A percentile compares a stretch with the other conserved stretches of the same genome.
phyloP scores from a whole-genome alignment of 2,888 invertebrate genomes.

The Pterostichus madidus region DNA sequence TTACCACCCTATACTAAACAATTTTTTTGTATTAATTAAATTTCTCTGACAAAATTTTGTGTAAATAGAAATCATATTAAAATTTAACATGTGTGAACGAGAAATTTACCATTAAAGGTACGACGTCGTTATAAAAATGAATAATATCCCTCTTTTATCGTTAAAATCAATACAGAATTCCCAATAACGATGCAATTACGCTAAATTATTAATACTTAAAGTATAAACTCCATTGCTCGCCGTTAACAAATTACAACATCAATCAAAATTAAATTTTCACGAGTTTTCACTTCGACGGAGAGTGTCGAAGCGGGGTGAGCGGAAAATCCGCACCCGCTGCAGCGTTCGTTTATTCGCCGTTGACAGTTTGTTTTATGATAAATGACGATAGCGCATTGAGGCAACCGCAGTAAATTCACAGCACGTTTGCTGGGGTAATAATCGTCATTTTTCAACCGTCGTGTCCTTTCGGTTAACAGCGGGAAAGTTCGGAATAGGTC shows the following conservation, averaged over 20 bases:
- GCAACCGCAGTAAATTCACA: conserved; percentile 61
- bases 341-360: conserved; percentile 16
- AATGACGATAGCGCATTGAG: conserved; percentile 44
- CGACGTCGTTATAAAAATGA: too few species aligned
- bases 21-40: too few species aligned
- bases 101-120: too few species aligned
- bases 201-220: conserved; percentile 51
- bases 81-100: too few species aligned
- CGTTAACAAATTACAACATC: conserved; percentile 55
- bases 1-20: too few species aligned
- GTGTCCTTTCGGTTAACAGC: conserved; percentile 56
- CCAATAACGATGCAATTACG: conserved; percentile 18
- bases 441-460: conserved; percentile 63
- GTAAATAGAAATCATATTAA: too few species aligned
- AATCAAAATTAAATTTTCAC: conserved; percentile 58
- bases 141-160: too few species aligned
- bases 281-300: conserved; percentile 18
- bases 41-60: too few species aligned
- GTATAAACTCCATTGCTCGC: conserved; percentile 29
- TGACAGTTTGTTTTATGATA: conserved; percentile 57
- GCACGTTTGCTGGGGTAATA: conserved; percentile 63
- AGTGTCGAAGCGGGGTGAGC: neutral
- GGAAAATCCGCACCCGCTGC: neutral
- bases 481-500: conserved; percentile 27
- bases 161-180: conserved; percentile 23